phyloP scores from a whole-genome alignment of 2,888 invertebrate genomes.

The Endotricha flammealis region DNA sequence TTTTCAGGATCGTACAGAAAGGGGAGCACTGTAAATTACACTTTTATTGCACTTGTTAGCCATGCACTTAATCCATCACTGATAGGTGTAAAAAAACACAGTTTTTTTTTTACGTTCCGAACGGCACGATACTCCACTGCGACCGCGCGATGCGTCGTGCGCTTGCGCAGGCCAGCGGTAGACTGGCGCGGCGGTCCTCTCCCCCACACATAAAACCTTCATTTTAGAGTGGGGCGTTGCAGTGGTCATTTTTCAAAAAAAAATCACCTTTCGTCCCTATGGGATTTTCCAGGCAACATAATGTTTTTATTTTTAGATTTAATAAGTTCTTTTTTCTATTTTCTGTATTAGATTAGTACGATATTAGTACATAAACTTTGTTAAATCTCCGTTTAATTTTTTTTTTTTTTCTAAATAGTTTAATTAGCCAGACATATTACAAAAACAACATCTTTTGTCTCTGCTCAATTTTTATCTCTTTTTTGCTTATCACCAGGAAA shows the following conservation, averaged over 20 bases:
- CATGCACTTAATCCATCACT: slow-evolving; percentile 73
- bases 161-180: slow-evolving; percentile 56
- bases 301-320: too few species aligned
- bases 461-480: too few species aligned
- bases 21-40: slow-evolving; percentile 57
- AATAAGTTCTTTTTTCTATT: too few species aligned
- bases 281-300: slow-evolving; percentile 19
- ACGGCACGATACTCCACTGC: slow-evolving; percentile 75
- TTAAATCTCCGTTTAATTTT: too few species aligned
- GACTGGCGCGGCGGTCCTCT: slow-evolving; percentile 48
- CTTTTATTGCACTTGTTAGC: slow-evolving; percentile 57
- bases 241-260: slow-evolving; percentile 38
- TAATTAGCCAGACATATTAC: too few species aligned
- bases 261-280: slow-evolving; percentile 24
- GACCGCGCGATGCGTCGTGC: slow-evolving; percentile 65
- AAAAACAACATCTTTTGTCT: too few species aligned
- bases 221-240: slow-evolving; percentile 61
- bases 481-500: too few species aligned
- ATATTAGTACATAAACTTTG: too few species aligned
- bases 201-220: slow-evolving; percentile 66
- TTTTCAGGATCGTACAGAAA: slow-evolving; percentile 24
- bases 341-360: too few species aligned
- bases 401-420: too few species aligned
- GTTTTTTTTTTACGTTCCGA: slow-evolving; percentile 28
- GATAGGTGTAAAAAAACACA: slow-evolving; percentile 23